phyloP scores from a whole-genome alignment of 2,113 vertebrate species.

The Ptilorrhoa leucosticta region DNA sequence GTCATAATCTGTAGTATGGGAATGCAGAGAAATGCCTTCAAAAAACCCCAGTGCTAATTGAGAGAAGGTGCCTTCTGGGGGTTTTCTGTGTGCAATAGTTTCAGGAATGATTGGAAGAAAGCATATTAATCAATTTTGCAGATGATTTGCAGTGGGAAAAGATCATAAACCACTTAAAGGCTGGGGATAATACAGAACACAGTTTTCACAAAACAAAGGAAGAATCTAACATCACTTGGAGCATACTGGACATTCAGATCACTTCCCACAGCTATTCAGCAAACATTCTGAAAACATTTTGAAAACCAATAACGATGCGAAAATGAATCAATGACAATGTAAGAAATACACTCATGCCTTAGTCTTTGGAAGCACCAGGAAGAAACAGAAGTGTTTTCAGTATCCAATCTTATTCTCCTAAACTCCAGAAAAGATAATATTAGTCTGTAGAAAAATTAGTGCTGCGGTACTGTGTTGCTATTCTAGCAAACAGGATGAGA shows the following conservation, averaged over 20 bases:
- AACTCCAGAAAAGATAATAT: neutral
- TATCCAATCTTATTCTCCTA: neutral
- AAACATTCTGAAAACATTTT: neutral
- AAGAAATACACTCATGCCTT: neutral
- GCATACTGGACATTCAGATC: neutral
- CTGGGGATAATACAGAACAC: neutral
- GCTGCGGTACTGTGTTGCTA: neutral
- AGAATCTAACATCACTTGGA: neutral
- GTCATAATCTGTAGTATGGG: conserved; percentile 46
- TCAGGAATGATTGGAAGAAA: conserved; percentile 28
- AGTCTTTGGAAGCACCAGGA: neutral
- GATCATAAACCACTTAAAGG: neutral
- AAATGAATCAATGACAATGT: neutral
- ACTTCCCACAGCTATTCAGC: neutral
- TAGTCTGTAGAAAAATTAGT: neutral
- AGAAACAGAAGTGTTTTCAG: neutral
- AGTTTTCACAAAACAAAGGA: neutral
- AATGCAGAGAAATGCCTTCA: conserved; percentile 15
- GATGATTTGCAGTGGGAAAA: conserved; percentile 40
- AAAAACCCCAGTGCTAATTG: neutral
- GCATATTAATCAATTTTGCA: conserved; percentile 43
- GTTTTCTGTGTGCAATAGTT: conserved; percentile 4
- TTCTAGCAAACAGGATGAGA: neutral
- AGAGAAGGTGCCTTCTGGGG: conserved; percentile 37
- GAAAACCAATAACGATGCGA: neutral